Evolutionary conservation across 2,113 vertebrate species (phyloP).

Genomic region (Hippocampus barbouri): DNA sequence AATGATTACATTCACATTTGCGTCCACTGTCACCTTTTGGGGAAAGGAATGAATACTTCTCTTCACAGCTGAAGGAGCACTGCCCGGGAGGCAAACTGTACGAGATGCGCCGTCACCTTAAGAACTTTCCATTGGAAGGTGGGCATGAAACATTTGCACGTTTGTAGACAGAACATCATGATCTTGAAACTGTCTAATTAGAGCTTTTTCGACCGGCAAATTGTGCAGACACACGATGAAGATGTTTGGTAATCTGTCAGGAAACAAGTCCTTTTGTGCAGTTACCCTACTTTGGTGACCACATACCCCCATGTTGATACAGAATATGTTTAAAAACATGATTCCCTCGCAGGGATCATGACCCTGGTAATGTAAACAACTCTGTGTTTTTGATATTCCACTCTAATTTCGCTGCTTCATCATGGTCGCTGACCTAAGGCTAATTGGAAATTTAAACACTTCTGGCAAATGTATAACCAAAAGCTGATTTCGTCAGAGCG

Average conservation of each 20-base stretch:
- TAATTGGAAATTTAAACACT: background rate
- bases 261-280: background rate
- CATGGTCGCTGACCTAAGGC: background rate
- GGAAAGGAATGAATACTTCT: background rate
- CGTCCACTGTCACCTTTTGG: background rate
- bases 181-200: background rate
- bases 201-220: background rate
- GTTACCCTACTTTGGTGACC: background rate
- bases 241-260: background rate
- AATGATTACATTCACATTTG: background rate
- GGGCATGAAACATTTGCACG: background rate
- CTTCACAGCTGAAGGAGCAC: constrained; percentile 4
- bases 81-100: background rate
- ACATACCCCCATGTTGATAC: background rate
- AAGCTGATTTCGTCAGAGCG: background rate
- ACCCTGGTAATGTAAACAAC: background rate
- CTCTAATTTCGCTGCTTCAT: constrained; percentile 14
- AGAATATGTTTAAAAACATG: background rate
- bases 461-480: constrained; percentile 9
- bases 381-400: constrained; percentile 1
- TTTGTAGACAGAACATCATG: background rate
- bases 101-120: background rate
- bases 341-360: background rate
- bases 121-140: background rate
- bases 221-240: background rate